Percentiles rank a stretch among this genome's conserved stretches.
Conservation (phyloP, 1,140 invertebrate genomes). For the Trinorchestia longiramus region DNA sequence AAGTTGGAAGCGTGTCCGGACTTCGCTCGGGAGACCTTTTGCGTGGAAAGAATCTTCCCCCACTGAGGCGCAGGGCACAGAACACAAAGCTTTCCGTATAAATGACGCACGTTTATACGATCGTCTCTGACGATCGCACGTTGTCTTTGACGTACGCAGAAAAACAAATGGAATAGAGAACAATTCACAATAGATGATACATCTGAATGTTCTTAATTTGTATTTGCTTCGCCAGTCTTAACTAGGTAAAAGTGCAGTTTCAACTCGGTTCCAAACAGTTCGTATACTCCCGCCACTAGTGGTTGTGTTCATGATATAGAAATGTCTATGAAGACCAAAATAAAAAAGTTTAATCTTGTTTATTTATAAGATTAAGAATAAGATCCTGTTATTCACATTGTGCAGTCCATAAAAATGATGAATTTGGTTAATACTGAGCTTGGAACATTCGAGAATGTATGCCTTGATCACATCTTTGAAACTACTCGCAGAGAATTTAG, state of each 20-base stretch:
- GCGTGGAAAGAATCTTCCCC: neutral
- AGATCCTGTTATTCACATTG: neutral
- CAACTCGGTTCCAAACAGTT: neutral
- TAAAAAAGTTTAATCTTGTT: no score
- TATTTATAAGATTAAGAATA: no score
- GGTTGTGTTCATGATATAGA: neutral
- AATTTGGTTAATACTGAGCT: neutral
- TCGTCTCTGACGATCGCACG: neutral
- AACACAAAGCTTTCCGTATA: neutral
- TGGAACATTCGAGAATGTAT: neutral
- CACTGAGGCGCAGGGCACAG: neutral
- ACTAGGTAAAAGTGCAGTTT: neutral
- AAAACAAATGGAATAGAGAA: neutral
- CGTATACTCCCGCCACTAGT: neutral
- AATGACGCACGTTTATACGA: no score
- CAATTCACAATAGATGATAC: neutral
- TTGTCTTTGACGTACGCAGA: neutral
- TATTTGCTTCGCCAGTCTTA: neutral
- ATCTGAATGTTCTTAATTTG: neutral
- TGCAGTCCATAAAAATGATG: neutral
- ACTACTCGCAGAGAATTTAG: neutral
- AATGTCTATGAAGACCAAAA: no score
- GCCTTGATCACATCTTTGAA: neutral
- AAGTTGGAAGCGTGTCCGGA: constrained; percentile 34
- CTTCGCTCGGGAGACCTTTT: neutral